Conservation (phyloP, 2,797 vertebrate genomes). For the Oreortyx pictus region DNA sequence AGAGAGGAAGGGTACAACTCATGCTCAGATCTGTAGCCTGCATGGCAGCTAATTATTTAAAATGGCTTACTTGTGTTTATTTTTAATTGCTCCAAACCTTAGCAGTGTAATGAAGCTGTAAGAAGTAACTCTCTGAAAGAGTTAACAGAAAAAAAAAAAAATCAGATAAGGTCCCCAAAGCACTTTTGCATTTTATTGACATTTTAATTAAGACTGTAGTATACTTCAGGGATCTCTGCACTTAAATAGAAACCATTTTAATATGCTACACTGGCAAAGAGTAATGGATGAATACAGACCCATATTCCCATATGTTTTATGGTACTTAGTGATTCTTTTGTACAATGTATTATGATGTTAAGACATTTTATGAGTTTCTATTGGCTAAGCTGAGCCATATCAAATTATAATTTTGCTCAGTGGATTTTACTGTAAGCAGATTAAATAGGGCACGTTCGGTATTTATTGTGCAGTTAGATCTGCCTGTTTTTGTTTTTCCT, state of each 20-base stretch:
- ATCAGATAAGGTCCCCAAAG: slow-evolving; percentile 71
- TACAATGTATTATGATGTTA: slow-evolving; percentile 80
- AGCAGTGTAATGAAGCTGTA: slow-evolving; percentile 59
- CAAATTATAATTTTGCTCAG: slow-evolving; percentile 83
- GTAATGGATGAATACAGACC: slow-evolving; percentile 78
- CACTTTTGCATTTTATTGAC: slow-evolving; percentile 80
- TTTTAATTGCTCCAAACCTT: slow-evolving; percentile 68
- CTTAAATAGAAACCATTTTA: slow-evolving; percentile 83
- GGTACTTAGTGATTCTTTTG: slow-evolving; percentile 79
- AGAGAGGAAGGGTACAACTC: slow-evolving; percentile 23
- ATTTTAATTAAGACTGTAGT: slow-evolving; percentile 82
- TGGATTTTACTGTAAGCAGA: slow-evolving; percentile 81
- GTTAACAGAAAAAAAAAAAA: slow-evolving; percentile 61
- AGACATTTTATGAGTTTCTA: slow-evolving; percentile 80
- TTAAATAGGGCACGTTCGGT: slow-evolving; percentile 76
- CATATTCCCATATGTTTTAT: slow-evolving; percentile 80
- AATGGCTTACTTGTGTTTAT: slow-evolving; percentile 63
- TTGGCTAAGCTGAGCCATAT: slow-evolving; percentile 79
- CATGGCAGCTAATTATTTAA: slow-evolving; percentile 59
- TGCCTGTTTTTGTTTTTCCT: slow-evolving; percentile 65
- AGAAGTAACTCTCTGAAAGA: slow-evolving; percentile 69
- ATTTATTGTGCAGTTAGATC: slow-evolving; percentile 67
- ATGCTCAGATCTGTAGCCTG: not conserved
- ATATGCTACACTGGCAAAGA: slow-evolving; percentile 78
- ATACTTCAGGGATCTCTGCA: slow-evolving; percentile 79